Evolutionary conservation across 2,888 invertebrate species (phyloP).

Genomic region (Mactromeris polynyma): DNA sequence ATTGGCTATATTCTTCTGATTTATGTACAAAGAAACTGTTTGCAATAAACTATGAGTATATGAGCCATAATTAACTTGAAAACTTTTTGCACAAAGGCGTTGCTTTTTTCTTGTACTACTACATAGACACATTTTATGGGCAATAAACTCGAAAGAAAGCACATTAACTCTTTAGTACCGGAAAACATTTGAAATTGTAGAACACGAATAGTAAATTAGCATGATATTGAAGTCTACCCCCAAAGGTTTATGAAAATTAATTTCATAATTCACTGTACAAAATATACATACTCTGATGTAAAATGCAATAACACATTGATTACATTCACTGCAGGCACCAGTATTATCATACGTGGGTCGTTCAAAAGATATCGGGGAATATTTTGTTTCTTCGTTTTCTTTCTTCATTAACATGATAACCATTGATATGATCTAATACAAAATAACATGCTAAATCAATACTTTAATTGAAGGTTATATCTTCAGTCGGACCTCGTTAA

Average conservation of each 20-base stretch:
- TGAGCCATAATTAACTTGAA: background rate
- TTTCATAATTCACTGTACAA: conserved; percentile 7
- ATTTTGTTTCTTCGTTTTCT: background rate
- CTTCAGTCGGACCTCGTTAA: no score
- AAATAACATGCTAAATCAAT: no score
- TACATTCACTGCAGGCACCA: background rate
- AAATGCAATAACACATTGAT: background rate
- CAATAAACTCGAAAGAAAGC: background rate
- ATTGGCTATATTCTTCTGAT: background rate
- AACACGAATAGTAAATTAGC: background rate
- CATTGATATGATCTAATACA: no score
- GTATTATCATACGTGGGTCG: background rate
- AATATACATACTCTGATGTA: background rate
- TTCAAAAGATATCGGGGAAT: background rate
- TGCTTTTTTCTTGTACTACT: background rate
- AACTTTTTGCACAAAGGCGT: conserved; percentile 7
- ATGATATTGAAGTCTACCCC: background rate
- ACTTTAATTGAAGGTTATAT: no score
- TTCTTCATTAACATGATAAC: background rate
- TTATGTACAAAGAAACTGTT: background rate
- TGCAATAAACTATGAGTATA: background rate
- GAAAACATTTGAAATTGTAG: conserved; percentile 1
- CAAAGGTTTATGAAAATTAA: background rate
- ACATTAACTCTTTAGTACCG: conserved; percentile 15
- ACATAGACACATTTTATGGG: background rate